Conservation (phyloP, 1,140 invertebrate species). For the Heliconius nattereri region DNA sequence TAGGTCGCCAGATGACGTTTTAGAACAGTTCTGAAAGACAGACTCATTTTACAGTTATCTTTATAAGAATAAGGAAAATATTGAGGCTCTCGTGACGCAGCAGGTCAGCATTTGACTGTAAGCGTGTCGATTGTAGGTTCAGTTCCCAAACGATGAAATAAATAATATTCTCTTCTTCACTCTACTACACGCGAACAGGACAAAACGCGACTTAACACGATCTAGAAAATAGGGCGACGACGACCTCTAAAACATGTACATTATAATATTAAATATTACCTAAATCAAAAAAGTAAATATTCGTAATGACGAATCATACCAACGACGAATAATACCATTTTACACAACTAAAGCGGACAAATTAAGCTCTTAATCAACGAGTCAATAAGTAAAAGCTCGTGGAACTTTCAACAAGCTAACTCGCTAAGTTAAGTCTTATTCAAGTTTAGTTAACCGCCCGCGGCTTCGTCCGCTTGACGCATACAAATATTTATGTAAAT, state of each 20-base stretch:
- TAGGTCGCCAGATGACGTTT: background rate
- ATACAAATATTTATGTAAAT: no score
- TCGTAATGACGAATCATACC: no score
- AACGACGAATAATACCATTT: no score
- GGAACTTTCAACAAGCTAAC: background rate
- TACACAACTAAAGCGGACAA: background rate
- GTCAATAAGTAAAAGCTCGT: conserved; percentile 6
- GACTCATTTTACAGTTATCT: background rate
- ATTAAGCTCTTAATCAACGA: background rate
- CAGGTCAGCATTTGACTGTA: background rate
- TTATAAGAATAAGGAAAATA: background rate
- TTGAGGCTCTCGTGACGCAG: background rate
- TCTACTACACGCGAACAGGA: no score
- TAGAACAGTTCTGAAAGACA: background rate
- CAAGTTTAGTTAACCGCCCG: no score
- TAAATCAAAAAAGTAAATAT: no score
- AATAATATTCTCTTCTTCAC: no score
- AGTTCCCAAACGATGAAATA: background rate
- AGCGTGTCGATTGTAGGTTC: background rate
- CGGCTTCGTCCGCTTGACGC: no score
- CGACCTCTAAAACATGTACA: no score
- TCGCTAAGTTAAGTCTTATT: background rate
- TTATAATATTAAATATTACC: no score
- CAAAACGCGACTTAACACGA: no score
- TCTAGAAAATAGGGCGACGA: no score